These are phyloP conservation scores for Hymenopus coronatus DNA, from an alignment of 2,888 invertebrate genomes.

Conservation along the genomic window DNA sequence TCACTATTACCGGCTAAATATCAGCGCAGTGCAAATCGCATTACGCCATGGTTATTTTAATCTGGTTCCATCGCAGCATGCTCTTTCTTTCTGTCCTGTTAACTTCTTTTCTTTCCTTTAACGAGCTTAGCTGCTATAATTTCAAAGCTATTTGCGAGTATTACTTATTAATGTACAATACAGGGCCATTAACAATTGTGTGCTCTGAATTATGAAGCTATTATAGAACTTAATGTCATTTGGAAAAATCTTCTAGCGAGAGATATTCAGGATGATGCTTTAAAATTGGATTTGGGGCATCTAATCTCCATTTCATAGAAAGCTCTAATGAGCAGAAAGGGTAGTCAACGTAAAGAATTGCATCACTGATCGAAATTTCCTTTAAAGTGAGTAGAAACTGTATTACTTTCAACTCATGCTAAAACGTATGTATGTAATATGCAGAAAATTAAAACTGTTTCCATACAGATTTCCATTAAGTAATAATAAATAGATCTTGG, in stretches of 20 bases:
- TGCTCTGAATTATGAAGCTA: neutral
- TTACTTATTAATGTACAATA: neutral
- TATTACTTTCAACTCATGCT: too few relatives aligned
- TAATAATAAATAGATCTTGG: too few relatives aligned
- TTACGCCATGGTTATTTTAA: neutral
- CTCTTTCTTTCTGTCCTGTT: neutral
- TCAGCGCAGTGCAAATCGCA: neutral
- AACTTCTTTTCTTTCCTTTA: neutral
- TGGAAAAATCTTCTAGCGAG: neutral
- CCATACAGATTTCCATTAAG: too few relatives aligned
- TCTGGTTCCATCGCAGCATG: neutral
- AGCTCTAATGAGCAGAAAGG: too few relatives aligned
- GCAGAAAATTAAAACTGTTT: too few relatives aligned
- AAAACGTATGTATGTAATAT: too few relatives aligned
- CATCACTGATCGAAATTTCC: too few relatives aligned
- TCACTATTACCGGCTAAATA: neutral
- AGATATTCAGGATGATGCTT: too few relatives aligned
- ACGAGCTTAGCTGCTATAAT: neutral
- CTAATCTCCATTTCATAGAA: too few relatives aligned
- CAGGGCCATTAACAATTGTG: neutral
- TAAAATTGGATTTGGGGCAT: too few relatives aligned
- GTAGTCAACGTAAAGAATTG: too few relatives aligned
- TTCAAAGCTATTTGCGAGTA: neutral
- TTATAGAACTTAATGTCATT: neutral
- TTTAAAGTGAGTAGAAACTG: too few relatives aligned